Base-by-base conservation (phyloP, 2,888 invertebrate species). In the Eupithecia subumbrata region DNA sequence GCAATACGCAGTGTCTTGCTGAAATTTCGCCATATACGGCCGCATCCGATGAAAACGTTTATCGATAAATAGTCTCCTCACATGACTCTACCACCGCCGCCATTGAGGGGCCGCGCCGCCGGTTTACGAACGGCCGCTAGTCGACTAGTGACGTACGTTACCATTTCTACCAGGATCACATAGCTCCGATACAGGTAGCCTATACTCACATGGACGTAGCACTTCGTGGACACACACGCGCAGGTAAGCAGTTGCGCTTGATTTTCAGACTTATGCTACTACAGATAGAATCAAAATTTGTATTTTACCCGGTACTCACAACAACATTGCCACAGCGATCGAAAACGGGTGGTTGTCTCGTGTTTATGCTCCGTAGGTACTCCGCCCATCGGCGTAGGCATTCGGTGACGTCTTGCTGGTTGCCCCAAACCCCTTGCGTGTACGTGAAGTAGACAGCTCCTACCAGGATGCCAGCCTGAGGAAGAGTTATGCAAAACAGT, bases 381-480 rank as follows among this genome's bases (percentile, higher is more conserved):
- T 93, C 94, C 80, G 90, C 87, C 94, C 94, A 94, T 69, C 95
- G 91, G 43, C 87, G 86, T 73, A 92, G 78, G 86, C 92, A 92
- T 83, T 94, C 94, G n/a, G 88, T 90, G 81, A 90, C 91, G 75
- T 92, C 91, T 82, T 85, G 89, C 82, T 95, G 94, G 81, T 92
- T 88, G 81, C 94, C 94, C 95, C 95, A 95, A 79, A 95, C 89
- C 83, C 95, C 95, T 87, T 95, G 94, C 76, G 87, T 83, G 83
- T 92, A 92, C 83, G 95, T 95, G 85, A 93, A 95, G 85, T 92
- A 93, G 80, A 90, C 86, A 79, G 92, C 86, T 74, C 94, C 91
- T 84, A 89, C 91, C 82, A 94, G 90, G 90, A 94, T 85, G 66
- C 91, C 92, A 92, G 94, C 91, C 94, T 93, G 88, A 18, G 66